Percentiles rank a stretch among this genome's conserved stretches.
phyloP scores from a whole-genome alignment of 2,888 invertebrate species.

The Mimas tiliae region DNA sequence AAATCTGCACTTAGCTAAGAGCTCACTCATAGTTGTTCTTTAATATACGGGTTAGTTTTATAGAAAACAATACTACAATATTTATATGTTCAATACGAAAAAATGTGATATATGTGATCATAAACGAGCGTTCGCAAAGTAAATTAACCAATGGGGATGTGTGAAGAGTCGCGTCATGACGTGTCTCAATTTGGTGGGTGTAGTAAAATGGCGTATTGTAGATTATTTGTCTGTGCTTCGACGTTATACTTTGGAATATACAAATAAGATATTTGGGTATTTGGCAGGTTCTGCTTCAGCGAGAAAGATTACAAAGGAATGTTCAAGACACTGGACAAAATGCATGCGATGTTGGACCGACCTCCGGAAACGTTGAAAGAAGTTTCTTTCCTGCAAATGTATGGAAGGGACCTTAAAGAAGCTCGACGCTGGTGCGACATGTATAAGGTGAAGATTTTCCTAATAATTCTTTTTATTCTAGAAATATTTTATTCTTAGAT shows the following conservation, averaged over 20 bases:
- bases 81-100: too few species aligned
- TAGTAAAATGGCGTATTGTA: neutral
- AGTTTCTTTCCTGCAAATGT: constrained; percentile 98
- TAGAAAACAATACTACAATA: too few species aligned
- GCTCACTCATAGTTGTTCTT: too few species aligned
- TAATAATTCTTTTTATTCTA: neutral
- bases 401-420: constrained; percentile 96
- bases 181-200: too few species aligned
- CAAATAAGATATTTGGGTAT: neutral
- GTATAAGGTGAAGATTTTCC: constrained; percentile 84
- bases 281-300: constrained; percentile 94
- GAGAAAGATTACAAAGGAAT: constrained; percentile 98
- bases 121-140: too few species aligned
- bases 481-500: too few species aligned
- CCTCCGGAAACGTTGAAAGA: constrained; percentile 98
- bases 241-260: too few species aligned
- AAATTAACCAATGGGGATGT: too few species aligned
- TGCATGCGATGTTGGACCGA: constrained; percentile 96
- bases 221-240: neutral
- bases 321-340: constrained; percentile 97
- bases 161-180: too few species aligned
- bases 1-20: too few species aligned
- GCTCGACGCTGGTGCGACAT: constrained; percentile 98
- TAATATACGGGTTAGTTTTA: too few species aligned
- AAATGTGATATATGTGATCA: too few species aligned